Percentiles rank a stretch among this genome's conserved stretches.
Conservation (phyloP, 2,797 vertebrate species). For the Acipenser oxyrinchus region DNA sequence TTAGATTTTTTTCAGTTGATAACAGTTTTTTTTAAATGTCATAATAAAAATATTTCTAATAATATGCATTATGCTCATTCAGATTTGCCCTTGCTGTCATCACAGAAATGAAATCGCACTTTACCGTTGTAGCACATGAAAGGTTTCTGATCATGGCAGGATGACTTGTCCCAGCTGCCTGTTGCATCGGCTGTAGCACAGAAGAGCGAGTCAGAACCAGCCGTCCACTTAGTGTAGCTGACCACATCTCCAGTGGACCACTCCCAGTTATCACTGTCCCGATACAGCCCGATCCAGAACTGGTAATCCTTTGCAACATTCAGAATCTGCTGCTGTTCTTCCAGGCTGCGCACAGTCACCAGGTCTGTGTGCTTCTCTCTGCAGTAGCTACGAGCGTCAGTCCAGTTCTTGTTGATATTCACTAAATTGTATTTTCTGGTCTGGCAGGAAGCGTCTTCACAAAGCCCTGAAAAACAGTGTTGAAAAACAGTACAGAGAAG, state of each 20-base stretch:
- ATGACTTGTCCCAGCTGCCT: background rate
- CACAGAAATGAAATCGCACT: background rate
- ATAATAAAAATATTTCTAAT: no score
- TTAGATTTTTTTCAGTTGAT: no score
- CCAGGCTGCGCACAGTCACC: background rate
- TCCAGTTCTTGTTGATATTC: no score
- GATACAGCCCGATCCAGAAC: background rate
- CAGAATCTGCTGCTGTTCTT: background rate
- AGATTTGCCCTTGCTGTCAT: background rate
- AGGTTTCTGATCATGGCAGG: background rate
- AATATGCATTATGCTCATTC: background rate
- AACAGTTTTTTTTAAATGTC: no score
- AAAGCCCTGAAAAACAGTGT: background rate
- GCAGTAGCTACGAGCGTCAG: background rate
- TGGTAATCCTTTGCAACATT: no score
- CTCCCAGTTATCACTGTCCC: background rate
- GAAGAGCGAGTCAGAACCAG: background rate
- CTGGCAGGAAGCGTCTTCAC: background rate
- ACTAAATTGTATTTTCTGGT: background rate
- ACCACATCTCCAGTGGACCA: background rate
- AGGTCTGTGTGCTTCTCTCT: background rate
- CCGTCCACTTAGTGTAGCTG: background rate
- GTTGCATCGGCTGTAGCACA: background rate
- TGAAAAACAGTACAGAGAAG: no score
- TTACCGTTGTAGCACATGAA: background rate